A percentile compares a stretch with the other conserved stretches of the same genome.
phyloP scores from a whole-genome alignment of 2,113 vertebrate genomes.

The Lethenteron camtschaticum region DNA sequence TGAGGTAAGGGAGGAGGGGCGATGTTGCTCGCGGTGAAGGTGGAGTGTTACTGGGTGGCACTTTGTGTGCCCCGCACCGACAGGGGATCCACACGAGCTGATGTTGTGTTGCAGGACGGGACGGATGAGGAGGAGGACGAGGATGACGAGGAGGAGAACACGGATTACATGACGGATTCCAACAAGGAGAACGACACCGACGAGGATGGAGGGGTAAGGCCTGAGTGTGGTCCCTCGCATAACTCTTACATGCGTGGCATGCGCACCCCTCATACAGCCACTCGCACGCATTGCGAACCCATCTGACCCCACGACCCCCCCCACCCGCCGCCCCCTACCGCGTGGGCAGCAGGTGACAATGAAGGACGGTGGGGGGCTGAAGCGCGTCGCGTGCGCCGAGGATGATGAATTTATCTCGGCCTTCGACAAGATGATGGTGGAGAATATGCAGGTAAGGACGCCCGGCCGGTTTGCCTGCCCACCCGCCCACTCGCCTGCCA shows the following conservation, averaged over 20 bases:
- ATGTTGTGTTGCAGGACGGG: constrained; percentile 42
- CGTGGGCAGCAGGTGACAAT: constrained; percentile 51
- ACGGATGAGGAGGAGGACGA: constrained; percentile 91
- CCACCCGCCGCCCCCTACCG: too few species aligned
- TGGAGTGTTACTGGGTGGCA: not conserved
- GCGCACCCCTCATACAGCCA: too few species aligned
- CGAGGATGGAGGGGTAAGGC: constrained; percentile 65
- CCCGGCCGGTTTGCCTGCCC: too few species aligned
- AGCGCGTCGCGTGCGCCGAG: constrained; percentile 77
- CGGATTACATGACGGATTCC: constrained; percentile 86
- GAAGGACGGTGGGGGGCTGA: constrained; percentile 82
- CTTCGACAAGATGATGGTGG: constrained; percentile 98
- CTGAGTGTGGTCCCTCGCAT: too few species aligned
- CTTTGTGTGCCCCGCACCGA: not conserved
- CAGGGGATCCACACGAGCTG: constrained; percentile 9
- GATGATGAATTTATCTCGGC: constrained; percentile 98
- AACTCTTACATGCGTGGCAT: too few species aligned
- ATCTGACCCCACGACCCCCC: too few species aligned
- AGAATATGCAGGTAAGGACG: constrained; percentile 72
- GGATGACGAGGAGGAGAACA: constrained; percentile 87
- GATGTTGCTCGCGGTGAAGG: not conserved
- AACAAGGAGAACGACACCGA: constrained; percentile 97
- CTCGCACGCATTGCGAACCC: too few species aligned
- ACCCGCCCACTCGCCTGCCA: too few species aligned
- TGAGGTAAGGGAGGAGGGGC: constrained; percentile 36